These are phyloP conservation scores for Geotria australis DNA, from an alignment of 2,797 vertebrate species.

Conservation along the genomic window DNA sequence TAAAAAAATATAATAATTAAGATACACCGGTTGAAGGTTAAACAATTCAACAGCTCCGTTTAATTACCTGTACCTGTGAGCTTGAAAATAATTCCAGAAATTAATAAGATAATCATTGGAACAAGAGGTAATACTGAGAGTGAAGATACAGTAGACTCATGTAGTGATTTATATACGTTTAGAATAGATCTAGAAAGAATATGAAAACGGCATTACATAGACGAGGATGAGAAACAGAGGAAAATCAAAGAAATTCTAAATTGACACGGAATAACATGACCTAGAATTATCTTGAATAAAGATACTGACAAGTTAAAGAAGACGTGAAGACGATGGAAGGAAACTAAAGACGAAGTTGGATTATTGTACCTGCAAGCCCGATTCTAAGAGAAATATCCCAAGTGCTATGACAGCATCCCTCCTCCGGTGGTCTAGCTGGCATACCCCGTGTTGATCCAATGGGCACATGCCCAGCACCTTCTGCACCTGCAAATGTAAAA, in stretches of 20 bases:
- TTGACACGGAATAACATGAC: no score
- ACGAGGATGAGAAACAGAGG: not conserved
- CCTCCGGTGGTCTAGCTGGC: constrained; percentile 72
- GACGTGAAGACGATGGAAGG: no score
- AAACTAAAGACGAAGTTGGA: not conserved
- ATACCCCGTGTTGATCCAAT: constrained; percentile 64
- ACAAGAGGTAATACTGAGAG: no score
- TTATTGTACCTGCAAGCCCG: constrained; percentile 44
- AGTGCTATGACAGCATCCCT: constrained; percentile 76
- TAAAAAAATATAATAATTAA: constrained; percentile 3
- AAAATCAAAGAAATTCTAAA: not conserved
- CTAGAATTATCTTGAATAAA: no score
- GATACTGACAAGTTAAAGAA: no score
- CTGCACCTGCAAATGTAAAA: constrained; percentile 29
- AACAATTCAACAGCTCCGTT: no score
- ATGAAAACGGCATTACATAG: not conserved
- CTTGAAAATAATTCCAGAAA: no score
- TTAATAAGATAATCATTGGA: no score
- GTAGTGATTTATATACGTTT: not conserved
- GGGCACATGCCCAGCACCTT: constrained; percentile 96
- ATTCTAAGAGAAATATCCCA: constrained; percentile 90
- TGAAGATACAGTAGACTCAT: not conserved
- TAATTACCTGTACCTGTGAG: no score
- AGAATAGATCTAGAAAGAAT: not conserved
- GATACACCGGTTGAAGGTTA: no score